Evolutionary conservation across 2,888 invertebrate species (phyloP), one percentile per base, ranked within the genome.

Genomic region (Macrosiphum euphorbiae): DNA sequence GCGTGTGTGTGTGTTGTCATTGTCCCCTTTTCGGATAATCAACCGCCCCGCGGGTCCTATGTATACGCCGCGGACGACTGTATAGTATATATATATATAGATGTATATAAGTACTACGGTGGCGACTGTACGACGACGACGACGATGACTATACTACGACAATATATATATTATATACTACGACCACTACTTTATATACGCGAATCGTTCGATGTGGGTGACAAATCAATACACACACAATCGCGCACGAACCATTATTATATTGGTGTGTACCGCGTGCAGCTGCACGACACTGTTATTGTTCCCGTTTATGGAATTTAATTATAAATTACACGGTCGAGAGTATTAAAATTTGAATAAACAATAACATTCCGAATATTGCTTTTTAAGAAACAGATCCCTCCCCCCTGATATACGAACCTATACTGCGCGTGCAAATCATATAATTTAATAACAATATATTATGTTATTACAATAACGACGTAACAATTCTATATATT

Each of bases 1-100:
- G 61, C n/a, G 67, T 47, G 87, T 47, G 35, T 47, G 55, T 28
- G 88, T 52, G 86, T 58, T 67, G 88, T 88, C 87, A 50, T 92
- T 78, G 52, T 88, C 92, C 92, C 92, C 88, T 92, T 92, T 88
- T 87, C 88, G 67, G 47, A 88, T 88, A 88, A 92, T 92, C 92
- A 88, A 92, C 92, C 88, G n/a, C 88, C 92, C 92, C 92, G 88
- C 92, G 92, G 92, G 88, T 92, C 92, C 88, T 28, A 26, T 41
- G n/a, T n/a, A 90, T 50, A 28, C 67, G 47, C 47, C 47, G 28
- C 26, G 86, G 86, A 86, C 86, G 86, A 86, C 44, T 47, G 47
- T 78, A 78, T 78, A 35, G 35, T n/a, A 47, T 47, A 44, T 86
- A 44, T n/a, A n/a, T 87, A n/a, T n/a, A 35, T 87, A 50, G 52